Evolutionary conservation across 2,113 vertebrate species (phyloP).

Genomic region (Oplegnathus fasciatus): DNA sequence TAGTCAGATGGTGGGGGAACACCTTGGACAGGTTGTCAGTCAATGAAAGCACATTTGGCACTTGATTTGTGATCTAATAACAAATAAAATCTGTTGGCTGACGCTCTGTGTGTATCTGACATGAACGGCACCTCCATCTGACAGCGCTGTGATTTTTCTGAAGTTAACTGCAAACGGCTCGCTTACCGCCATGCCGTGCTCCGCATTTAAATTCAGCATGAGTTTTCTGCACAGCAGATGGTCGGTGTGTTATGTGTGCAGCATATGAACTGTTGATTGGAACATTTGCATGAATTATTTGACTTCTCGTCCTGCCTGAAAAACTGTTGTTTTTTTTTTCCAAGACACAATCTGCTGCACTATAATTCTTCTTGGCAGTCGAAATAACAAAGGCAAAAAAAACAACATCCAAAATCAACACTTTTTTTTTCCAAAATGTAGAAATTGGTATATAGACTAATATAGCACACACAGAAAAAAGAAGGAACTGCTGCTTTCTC

Average conservation of each 20-base stretch:
- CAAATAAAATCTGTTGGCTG: conserved; percentile 42
- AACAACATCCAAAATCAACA: conserved; percentile 17
- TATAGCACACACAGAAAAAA: background rate
- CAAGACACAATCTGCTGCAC: conserved; percentile 65
- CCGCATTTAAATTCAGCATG: conserved; percentile 55
- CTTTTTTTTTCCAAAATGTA: conserved; percentile 11
- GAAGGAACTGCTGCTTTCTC: background rate
- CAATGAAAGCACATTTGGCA: conserved; percentile 16
- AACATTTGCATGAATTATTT: conserved; percentile 81
- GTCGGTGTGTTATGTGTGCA: conserved; percentile 62
- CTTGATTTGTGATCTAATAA: conserved; percentile 1
- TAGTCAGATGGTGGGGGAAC: background rate
- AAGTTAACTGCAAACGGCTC: conserved; percentile 37
- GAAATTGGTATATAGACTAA: conserved; percentile 1
- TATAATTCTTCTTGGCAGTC: conserved; percentile 51
- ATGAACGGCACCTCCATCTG: background rate
- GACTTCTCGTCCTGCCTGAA: conserved; percentile 60
- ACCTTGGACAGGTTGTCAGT: conserved; percentile 27
- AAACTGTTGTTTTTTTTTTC: conserved; percentile 24
- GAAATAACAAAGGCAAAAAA: conserved; percentile 30
- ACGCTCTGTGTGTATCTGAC: conserved; percentile 18
- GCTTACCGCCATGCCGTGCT: conserved; percentile 3
- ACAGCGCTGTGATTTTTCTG: conserved; percentile 30
- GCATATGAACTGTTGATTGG: conserved; percentile 77
- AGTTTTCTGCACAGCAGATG: conserved; percentile 63